Base-by-base conservation (phyloP, 2,888 invertebrate genomes). In the Bellardia pandia region DNA sequence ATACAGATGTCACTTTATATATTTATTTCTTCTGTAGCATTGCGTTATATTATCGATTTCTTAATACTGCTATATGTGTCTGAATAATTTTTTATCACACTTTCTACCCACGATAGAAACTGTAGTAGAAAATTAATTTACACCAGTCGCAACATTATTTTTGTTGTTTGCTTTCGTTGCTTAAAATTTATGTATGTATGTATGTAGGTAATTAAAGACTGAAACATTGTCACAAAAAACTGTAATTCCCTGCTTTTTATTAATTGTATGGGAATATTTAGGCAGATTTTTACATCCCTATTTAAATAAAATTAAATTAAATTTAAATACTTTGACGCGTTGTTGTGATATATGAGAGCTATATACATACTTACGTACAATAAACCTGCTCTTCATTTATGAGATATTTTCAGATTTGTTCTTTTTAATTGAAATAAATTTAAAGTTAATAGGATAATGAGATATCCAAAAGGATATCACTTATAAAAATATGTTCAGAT, bases 251-350 rank as follows among this genome's bases (percentile, higher is more conserved):
- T 30, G 9, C 30, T 30, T 58, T 58, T 33, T 58, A 30, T 33
- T 13, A 16, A 4, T 58, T 30, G 11, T 6, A 6, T n/a, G 13
- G 30, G 30, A 58, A 58, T 11, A 58, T 13, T 9, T 13, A 3
- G 13, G n/a, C 30, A 30, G 58, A 58, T 58, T 58, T 58, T 58
- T 30, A 58, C 33, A 62, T 14, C 14, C 37, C 14, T 5, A n/a
- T 62, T 62, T 62, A 9, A 33, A 30, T 30, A 33, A 33, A 60
- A 60, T 60, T 60, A 33, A 60, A 60, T 60, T 60, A 62, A 37
- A 14, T 62, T 62, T 62, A 33, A 62, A 37, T n/a, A 62, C 23
- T 11, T 33, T 60, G 33, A 11, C 14, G 14, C n/a, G n/a, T 5
- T 7, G 14, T 14, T 62, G 14, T 62, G 7, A n/a, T 13, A 11